These are phyloP conservation scores for Chymomyza amoena DNA, from an alignment of 2,888 invertebrate genomes.

Conservation along the genomic window DNA sequence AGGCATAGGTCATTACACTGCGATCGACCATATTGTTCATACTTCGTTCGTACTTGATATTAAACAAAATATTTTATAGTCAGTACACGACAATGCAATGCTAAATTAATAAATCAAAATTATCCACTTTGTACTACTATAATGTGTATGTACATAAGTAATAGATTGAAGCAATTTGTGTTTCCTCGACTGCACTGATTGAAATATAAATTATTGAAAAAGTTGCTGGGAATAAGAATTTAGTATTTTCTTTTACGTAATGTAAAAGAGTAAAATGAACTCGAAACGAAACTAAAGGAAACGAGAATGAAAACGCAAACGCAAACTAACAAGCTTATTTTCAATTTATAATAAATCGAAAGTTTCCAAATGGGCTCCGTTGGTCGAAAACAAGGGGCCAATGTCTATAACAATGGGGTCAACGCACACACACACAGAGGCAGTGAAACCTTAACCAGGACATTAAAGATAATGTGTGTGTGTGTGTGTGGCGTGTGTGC, in stretches of 20 bases:
- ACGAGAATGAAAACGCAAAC: conserved; percentile 17
- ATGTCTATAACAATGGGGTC: conserved; percentile 1
- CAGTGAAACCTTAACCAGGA: neutral
- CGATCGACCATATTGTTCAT: too few species aligned
- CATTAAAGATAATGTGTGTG: conserved; percentile 13
- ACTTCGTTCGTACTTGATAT: too few species aligned
- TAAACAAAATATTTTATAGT: too few species aligned
- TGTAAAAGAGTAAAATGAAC: neutral
- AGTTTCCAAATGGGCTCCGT: conserved; percentile 37
- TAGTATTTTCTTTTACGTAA: neutral
- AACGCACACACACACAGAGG: conserved; percentile 3
- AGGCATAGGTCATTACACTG: too few species aligned
- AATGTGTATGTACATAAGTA: too few species aligned
- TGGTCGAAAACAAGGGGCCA: neutral
- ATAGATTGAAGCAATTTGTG: too few species aligned
- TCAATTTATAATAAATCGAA: conserved; percentile 70
- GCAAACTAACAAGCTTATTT: conserved; percentile 66
- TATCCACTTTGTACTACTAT: too few species aligned
- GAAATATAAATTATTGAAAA: neutral
- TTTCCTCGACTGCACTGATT: too few species aligned
- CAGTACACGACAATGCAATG: too few species aligned
- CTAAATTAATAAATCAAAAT: too few species aligned
- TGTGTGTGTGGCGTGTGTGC: conserved; percentile 21
- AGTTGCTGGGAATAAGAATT: neutral
- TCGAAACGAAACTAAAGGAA: conserved; percentile 12